Conservation (phyloP, 2,888 invertebrate genomes). For the Rhingia campestris region DNA sequence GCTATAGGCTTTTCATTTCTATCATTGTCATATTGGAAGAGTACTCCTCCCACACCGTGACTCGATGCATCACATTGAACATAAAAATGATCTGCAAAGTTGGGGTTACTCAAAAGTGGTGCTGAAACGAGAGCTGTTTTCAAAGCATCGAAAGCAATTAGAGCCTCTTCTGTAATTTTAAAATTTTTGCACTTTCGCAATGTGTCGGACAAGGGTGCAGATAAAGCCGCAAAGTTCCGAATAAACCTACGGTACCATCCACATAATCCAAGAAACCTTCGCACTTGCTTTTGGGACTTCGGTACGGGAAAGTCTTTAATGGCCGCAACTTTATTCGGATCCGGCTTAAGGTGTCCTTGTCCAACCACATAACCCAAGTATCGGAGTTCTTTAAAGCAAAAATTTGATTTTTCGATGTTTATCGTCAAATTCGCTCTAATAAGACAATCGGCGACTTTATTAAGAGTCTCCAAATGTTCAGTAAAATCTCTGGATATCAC, state of each 20-base stretch:
- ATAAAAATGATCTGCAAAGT: slow-evolving; percentile 6
- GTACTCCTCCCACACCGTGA: slow-evolving; percentile 10
- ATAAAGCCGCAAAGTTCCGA: background rate
- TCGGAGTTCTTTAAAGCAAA: slow-evolving; percentile 5
- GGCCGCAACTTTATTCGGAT: background rate
- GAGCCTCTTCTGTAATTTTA: background rate
- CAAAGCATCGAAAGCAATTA: background rate
- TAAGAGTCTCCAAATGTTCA: slow-evolving; percentile 5
- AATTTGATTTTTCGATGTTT: slow-evolving; percentile 12
- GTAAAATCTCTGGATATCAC: slow-evolving; percentile 4
- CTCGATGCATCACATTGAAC: slow-evolving; percentile 13
- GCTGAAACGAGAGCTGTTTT: background rate
- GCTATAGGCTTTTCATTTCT: slow-evolving; percentile 1
- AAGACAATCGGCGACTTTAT: background rate
- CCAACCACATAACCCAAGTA: slow-evolving; percentile 32
- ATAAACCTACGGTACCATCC: background rate
- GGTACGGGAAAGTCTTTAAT: slow-evolving; percentile 7
- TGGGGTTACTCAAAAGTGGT: slow-evolving; percentile 7
- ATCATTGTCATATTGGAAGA: slow-evolving; percentile 4
- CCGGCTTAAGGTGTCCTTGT: slow-evolving; percentile 11
- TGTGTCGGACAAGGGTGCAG: background rate
- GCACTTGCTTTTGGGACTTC: background rate
- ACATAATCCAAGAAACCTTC: slow-evolving; percentile 28
- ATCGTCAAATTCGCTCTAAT: background rate
- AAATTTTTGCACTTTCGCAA: background rate